Percentiles rank a stretch among this genome's conserved stretches.
These are phyloP conservation scores for Chamaedrilus cognettii DNA, from an alignment of 2,888 invertebrate genomes.

Conservation along the genomic window DNA sequence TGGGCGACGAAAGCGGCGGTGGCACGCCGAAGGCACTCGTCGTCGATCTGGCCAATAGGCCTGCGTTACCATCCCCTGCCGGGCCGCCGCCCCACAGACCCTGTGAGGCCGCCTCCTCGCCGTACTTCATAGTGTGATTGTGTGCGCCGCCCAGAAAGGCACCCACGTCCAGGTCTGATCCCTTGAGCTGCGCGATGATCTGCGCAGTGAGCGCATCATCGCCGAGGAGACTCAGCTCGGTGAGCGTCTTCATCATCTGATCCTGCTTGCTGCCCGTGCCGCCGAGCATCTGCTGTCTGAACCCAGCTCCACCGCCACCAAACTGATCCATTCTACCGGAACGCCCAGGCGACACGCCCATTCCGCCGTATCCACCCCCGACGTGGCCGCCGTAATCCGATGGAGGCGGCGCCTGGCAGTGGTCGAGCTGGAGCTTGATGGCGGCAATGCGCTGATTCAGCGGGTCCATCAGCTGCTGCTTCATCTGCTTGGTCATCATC, in stretches of 20 bases:
- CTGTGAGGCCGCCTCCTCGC: neutral
- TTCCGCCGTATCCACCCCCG: too few relatives aligned
- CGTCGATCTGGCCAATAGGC: too few relatives aligned
- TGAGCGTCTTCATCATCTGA: too few relatives aligned
- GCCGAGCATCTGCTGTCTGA: neutral
- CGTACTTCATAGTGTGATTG: neutral
- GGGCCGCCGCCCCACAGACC: too few relatives aligned
- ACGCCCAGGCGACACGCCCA: too few relatives aligned
- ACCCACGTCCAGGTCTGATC: too few relatives aligned
- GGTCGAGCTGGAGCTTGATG: constrained; percentile 20
- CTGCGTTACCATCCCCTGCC: too few relatives aligned
- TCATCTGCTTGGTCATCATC: constrained; percentile 14
- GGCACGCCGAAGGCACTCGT: neutral
- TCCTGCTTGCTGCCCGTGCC: neutral
- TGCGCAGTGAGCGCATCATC: neutral
- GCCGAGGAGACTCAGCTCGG: too few relatives aligned
- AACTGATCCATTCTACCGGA: too few relatives aligned
- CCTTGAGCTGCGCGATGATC: neutral
- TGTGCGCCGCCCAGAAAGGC: too few relatives aligned
- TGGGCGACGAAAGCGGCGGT: neutral
- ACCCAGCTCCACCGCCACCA: neutral
- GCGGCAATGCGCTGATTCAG: constrained; percentile 18
- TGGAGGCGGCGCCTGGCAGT: constrained; percentile 10
- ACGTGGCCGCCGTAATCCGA: neutral
- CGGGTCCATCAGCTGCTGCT: constrained; percentile 18